phyloP scores from a whole-genome alignment of 35 echinoderm and acorn worm genomes.

The Patiria miniata region DNA sequence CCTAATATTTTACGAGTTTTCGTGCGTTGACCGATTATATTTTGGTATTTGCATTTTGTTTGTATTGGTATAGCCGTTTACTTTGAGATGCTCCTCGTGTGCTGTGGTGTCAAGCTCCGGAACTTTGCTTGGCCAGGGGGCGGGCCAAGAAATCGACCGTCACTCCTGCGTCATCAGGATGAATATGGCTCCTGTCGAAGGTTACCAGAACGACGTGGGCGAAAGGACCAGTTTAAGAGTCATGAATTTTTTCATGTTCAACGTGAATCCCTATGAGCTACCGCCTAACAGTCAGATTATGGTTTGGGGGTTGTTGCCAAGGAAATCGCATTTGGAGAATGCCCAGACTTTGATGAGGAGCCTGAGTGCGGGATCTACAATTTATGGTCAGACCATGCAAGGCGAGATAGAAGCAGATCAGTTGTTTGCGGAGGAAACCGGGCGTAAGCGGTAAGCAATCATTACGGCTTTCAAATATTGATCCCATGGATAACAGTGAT shows the following conservation, averaged over 20 bases:
- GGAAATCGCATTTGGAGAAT: neutral
- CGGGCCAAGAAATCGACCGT: constrained; percentile 60
- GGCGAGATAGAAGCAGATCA: constrained; percentile 12
- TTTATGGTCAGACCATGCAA: constrained; percentile 1
- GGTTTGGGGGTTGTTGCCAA: neutral
- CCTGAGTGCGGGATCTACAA: neutral
- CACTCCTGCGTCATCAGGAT: constrained; percentile 69
- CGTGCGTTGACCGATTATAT: too few species aligned
- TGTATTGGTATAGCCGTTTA: too few species aligned
- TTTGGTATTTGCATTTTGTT: too few species aligned
- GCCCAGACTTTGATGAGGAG: neutral
- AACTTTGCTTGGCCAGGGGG: constrained; percentile 49
- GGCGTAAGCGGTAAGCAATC: too few species aligned
- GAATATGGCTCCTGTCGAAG: constrained; percentile 67
- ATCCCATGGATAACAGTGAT: too few species aligned
- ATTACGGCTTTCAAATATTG: too few species aligned
- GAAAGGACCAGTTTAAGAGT: constrained; percentile 49
- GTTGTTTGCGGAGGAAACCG: constrained; percentile 27
- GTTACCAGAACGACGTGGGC: constrained; percentile 70
- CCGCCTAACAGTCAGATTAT: neutral
- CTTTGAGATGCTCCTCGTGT: constrained; percentile 43
- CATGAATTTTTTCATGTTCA: constrained; percentile 28
- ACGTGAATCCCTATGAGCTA: neutral
- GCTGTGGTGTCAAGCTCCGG: constrained; percentile 94
- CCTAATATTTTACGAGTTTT: too few species aligned